Evolutionary conservation across 1,140 invertebrate genomes (phyloP).

Genomic region (Dysdera silvatica): DNA sequence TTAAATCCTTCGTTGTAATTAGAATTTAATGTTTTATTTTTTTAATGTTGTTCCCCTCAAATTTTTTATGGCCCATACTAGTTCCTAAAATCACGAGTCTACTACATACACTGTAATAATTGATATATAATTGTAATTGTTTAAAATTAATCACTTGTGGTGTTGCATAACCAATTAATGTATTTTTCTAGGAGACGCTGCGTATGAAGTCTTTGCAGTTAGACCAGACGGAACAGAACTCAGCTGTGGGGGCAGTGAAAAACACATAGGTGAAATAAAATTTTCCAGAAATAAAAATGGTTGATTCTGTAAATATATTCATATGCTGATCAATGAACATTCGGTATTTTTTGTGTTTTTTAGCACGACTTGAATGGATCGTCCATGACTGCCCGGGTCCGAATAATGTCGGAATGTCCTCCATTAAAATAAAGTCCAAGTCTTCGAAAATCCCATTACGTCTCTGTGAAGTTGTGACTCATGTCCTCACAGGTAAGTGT

Average conservation of each 20-base stretch:
- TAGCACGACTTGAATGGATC: slow-evolving; percentile 5
- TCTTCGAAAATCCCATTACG: background rate
- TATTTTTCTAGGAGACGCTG: slow-evolving; percentile 4
- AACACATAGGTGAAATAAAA: background rate
- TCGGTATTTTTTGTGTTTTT: background rate
- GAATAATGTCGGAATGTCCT: background rate
- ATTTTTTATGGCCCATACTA: too few species aligned
- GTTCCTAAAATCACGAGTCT: too few species aligned
- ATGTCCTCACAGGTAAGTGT: slow-evolving; percentile 8
- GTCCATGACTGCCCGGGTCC: slow-evolving; percentile 21
- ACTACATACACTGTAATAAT: too few species aligned
- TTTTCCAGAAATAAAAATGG: background rate
- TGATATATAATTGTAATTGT: too few species aligned
- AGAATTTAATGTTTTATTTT: too few species aligned
- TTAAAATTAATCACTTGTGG: too few species aligned
- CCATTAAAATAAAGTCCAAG: slow-evolving; percentile 1
- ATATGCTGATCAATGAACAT: background rate
- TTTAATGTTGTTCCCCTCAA: too few species aligned
- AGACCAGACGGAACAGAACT: background rate
- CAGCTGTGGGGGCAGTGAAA: slow-evolving; percentile 6
- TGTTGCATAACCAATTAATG: too few species aligned
- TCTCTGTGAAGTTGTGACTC: slow-evolving; percentile 7
- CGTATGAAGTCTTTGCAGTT: slow-evolving; percentile 14
- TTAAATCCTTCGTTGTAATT: too few species aligned
- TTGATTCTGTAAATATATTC: background rate